Evolutionary conservation across 2,888 invertebrate species (phyloP), one percentile per base, ranked within the genome.

Genomic region (Aphelenchoides bicaudatus): DNA sequence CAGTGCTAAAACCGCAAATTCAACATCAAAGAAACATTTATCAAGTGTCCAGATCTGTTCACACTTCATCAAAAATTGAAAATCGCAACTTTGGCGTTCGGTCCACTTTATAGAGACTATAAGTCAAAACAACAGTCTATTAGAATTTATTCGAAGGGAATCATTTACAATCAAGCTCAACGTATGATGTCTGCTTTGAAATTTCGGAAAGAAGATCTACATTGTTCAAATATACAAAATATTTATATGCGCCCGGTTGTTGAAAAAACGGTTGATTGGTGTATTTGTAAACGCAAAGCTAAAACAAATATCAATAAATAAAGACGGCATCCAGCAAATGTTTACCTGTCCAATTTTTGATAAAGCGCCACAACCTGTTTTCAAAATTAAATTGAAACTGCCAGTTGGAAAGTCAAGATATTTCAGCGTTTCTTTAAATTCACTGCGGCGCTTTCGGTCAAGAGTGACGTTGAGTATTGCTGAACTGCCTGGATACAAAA

Each of bases 261-360:
- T 19, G 10, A 25, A 43, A 43, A 25, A 19, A 43, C 16, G 43
- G 43, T n/a, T 43, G 21, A 8, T 25, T 19, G 10, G 10, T 43
- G 43, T 43, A 43, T n/a, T 43, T 25, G 43, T 43, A 25, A 6
- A 10, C 16, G 23, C 43, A 43, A 8, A 43, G 10, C 43, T 43
- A 25, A 6, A 43, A 43, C 16, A 19, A 43, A 34, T 13, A 34
- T 34, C 16, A 34, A 13, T 16, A 13, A 16, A 13, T 34, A 16
- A 16, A 34, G 25, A 21, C 43, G 43, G n/a, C 25, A 10, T 21
- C 21, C 8, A 43, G 43, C 6, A n/a, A 34, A 34, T 10, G 34
- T n/a, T 21, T 8, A 43, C 43, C 6, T n/a, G 16, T 43, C 43
- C 43, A n/a, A 43, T 19, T 6, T 6, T 6, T 25, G 43, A 43